Percentiles rank a stretch among this genome's conserved stretches.
Conservation (phyloP, 2,888 invertebrate genomes). For the Nomada goodeniana region DNA sequence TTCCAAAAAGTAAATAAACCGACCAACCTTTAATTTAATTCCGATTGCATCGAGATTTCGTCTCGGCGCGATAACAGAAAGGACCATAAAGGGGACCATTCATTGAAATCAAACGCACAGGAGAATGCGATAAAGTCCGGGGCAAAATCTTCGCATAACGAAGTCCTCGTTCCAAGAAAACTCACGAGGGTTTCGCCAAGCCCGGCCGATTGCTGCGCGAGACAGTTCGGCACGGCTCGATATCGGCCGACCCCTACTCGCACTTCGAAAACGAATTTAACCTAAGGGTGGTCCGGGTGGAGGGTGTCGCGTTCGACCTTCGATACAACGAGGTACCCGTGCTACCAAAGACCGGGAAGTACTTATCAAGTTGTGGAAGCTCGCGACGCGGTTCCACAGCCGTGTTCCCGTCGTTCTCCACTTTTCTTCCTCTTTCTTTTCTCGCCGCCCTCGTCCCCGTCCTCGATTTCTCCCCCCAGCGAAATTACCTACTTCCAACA, state of each 20-base stretch:
- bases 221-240: slow-evolving; percentile 31
- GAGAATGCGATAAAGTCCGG: too few species aligned
- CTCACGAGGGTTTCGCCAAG: neutral
- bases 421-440: neutral
- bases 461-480: slow-evolving; percentile 43
- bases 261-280: slow-evolving; percentile 56
- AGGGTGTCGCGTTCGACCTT: slow-evolving; percentile 51
- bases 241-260: slow-evolving; percentile 22
- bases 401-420: slow-evolving; percentile 23
- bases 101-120: neutral
- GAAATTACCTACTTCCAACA: slow-evolving; percentile 68
- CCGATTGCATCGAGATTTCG: too few species aligned
- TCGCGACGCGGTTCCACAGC: slow-evolving; percentile 52
- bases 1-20: too few species aligned
- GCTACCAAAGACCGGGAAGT: slow-evolving; percentile 47
- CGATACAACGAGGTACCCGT: slow-evolving; percentile 45
- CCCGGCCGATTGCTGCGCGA: slow-evolving; percentile 21
- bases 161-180: slow-evolving; percentile 2
- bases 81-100: neutral
- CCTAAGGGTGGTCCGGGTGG: slow-evolving; percentile 4
- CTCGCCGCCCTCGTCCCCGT: neutral
- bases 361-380: slow-evolving; percentile 67
- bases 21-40: too few species aligned
- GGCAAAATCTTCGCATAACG: neutral
- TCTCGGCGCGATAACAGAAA: neutral